phyloP scores from a whole-genome alignment of 2,797 vertebrate species.

The Zonotrichia albicollis region DNA sequence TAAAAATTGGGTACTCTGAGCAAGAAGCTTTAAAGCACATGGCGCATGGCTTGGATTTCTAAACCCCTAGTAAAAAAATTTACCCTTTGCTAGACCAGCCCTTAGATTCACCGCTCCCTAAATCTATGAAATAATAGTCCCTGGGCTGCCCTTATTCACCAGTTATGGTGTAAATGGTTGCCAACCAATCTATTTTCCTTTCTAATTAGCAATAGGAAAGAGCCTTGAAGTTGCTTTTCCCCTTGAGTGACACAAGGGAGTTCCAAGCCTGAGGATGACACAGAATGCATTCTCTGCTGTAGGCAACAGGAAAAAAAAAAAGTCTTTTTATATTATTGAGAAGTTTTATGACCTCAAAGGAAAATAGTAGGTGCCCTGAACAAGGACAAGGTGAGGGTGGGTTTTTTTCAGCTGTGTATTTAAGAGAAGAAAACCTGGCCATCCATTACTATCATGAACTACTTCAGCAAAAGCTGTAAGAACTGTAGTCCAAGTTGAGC shows the following conservation, averaged over 20 bases:
- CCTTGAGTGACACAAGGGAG: not conserved
- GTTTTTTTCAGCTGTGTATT: not conserved
- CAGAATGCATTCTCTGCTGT: not conserved
- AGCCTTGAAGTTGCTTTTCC: not conserved
- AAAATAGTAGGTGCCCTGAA: not conserved
- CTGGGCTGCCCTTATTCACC: not conserved
- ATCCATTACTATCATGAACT: not conserved
- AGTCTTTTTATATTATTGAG: not conserved
- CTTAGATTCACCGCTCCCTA: not conserved
- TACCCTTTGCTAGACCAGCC: not conserved
- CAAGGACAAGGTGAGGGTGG: rapidly evolving
- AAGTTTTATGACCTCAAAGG: not conserved
- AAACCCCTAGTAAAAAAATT: not conserved
- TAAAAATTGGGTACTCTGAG: not conserved
- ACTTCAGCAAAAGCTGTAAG: not conserved
- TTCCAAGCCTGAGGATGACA: not conserved
- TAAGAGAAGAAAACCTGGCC: not conserved
- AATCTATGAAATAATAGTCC: not conserved
- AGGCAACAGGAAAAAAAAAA: not conserved
- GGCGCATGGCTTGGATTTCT: not conserved
- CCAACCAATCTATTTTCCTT: not conserved
- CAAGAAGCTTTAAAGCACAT: not conserved
- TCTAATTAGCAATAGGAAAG: not conserved
- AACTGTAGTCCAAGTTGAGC: not conserved
- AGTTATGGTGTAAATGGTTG: not conserved